Evolutionary conservation across 64 coral and sea anemone genomes (phyloP).

Genomic region (Trachythela sp.): DNA sequence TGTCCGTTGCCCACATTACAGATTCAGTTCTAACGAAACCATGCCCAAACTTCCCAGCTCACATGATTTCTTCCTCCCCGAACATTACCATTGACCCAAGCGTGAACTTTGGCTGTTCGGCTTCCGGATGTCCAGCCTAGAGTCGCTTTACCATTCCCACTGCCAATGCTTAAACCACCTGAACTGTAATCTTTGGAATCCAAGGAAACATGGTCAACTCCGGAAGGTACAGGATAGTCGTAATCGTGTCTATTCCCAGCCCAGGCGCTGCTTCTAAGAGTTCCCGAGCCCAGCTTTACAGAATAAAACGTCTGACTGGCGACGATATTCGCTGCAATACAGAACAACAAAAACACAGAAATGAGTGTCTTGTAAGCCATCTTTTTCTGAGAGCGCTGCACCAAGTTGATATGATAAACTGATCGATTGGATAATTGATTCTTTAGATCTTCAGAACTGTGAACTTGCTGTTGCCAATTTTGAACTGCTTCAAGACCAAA

Average conservation of each 20-base stretch:
- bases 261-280: neutral
- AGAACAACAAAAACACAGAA: neutral
- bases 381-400: too few species aligned
- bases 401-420: too few species aligned
- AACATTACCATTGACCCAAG: neutral
- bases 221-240: neutral
- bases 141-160: neutral
- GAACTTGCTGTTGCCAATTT: too few species aligned
- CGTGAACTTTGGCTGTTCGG: neutral
- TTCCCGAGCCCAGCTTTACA: neutral
- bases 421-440: too few species aligned
- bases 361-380: neutral
- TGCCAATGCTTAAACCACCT: neutral
- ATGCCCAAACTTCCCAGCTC: neutral
- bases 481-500: too few species aligned
- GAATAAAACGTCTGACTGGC: neutral
- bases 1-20: too few species aligned
- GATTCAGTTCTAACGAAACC: too few species aligned
- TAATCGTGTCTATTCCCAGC: neutral
- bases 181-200: neutral
- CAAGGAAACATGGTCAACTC: neutral
- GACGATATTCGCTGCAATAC: neutral
- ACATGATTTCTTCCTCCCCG: neutral
- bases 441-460: too few species aligned
- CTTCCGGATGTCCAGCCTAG: neutral